phyloP scores from a whole-genome alignment of 2,888 invertebrate genomes.

The Xanthorhoe designata region DNA sequence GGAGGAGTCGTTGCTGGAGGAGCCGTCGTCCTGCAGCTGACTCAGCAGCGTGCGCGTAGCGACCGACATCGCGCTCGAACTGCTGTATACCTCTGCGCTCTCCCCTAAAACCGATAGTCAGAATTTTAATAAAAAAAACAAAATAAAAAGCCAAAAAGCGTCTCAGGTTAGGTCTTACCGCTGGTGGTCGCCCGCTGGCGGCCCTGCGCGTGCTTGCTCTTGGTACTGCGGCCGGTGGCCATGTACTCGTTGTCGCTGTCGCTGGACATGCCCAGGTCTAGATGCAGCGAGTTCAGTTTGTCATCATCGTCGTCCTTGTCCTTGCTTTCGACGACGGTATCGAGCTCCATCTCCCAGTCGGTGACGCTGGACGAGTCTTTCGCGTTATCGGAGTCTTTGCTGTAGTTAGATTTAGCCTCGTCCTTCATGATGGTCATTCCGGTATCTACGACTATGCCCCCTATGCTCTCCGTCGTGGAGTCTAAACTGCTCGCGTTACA shows the following conservation, averaged over 20 bases:
- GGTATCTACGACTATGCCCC: slow-evolving; percentile 67
- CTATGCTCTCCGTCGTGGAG: slow-evolving; percentile 72
- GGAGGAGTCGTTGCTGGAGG: slow-evolving; percentile 82
- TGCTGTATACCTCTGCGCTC: slow-evolving; percentile 71
- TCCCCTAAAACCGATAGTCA: slow-evolving; percentile 72
- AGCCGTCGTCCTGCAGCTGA: slow-evolving; percentile 83
- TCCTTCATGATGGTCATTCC: slow-evolving; percentile 62
- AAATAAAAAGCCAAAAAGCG: slow-evolving; percentile 51
- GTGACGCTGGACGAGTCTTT: slow-evolving; percentile 77
- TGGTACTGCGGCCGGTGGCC: slow-evolving; percentile 64
- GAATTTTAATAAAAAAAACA: slow-evolving; percentile 54
- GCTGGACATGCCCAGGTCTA: slow-evolving; percentile 82
- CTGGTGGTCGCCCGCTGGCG: slow-evolving; percentile 67
- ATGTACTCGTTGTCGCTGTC: slow-evolving; percentile 80
- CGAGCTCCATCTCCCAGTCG: slow-evolving; percentile 88
- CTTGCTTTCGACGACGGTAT: slow-evolving; percentile 72
- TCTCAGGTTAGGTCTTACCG: slow-evolving; percentile 61
- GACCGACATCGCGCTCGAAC: slow-evolving; percentile 70
- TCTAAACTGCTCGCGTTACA: slow-evolving; percentile 78
- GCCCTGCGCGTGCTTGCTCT: slow-evolving; percentile 66
- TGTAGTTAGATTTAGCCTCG: slow-evolving; percentile 60
- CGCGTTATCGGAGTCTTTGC: slow-evolving; percentile 64
- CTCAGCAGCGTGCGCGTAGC: slow-evolving; percentile 80
- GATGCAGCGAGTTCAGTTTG: slow-evolving; percentile 76
- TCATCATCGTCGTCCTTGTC: slow-evolving; percentile 77